Evolutionary conservation across 64 coral and sea anemone species (phyloP).

Genomic region (Dendrophyllia cribrosa): DNA sequence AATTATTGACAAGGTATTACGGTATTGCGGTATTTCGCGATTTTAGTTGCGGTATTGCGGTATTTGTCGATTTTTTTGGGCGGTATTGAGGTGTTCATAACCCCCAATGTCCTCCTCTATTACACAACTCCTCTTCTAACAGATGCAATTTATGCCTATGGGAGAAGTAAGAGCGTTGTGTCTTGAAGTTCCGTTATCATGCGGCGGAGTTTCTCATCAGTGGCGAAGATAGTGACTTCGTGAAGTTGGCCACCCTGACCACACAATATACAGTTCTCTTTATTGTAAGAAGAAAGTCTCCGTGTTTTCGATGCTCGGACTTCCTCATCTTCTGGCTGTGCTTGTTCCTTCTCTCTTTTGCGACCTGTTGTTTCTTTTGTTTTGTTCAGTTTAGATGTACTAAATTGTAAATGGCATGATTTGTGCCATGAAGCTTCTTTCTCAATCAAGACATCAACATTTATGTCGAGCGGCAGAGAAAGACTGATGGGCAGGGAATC

Average conservation of each 20-base stretch:
- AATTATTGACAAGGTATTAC: too few species aligned
- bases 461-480: slow-evolving; percentile 24
- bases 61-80: too few species aligned
- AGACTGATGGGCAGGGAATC: slow-evolving; percentile 27
- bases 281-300: slow-evolving; percentile 33
- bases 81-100: too few species aligned
- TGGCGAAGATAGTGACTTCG: slow-evolving; percentile 64
- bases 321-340: slow-evolving; percentile 19
- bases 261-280: slow-evolving; percentile 71
- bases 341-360: slow-evolving; percentile 21
- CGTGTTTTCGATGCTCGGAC: slow-evolving; percentile 2
- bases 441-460: slow-evolving; percentile 54
- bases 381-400: slow-evolving; percentile 54
- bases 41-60: too few species aligned
- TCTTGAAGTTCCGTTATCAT: slow-evolving; percentile 75
- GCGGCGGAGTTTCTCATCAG: slow-evolving; percentile 46
- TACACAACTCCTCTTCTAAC: too few species aligned
- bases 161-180: slow-evolving; percentile 31
- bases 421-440: slow-evolving; percentile 74
- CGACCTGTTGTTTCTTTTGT: slow-evolving; percentile 19
- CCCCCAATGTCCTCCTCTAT: too few species aligned
- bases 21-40: too few species aligned
- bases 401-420: slow-evolving; percentile 68
- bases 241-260: slow-evolving; percentile 35
- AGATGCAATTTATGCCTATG: too few species aligned